These are phyloP conservation scores for Saccopteryx bilineata DNA, from an alignment of 2,113 vertebrate genomes.

Conservation along the genomic window DNA sequence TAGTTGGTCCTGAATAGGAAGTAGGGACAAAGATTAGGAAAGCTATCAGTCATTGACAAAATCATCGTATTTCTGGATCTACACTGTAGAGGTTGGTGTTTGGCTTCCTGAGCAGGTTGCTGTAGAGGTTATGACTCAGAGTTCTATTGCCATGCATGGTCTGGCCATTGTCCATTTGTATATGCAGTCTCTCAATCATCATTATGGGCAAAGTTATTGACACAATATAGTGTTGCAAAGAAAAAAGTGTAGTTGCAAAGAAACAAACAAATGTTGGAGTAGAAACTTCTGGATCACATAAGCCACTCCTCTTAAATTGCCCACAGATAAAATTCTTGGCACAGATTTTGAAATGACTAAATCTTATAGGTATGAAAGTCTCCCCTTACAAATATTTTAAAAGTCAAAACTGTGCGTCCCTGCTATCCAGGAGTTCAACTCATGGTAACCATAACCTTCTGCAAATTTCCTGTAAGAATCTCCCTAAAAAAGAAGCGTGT, in stretches of 20 bases:
- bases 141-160: background rate
- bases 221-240: background rate
- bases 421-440: background rate
- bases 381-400: conserved; percentile 18
- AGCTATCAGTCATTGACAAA: too few relatives aligned
- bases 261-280: background rate
- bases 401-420: background rate
- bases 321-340: background rate
- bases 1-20: background rate
- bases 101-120: background rate
- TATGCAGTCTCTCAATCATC: background rate
- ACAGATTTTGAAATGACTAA: background rate
- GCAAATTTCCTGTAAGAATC: background rate
- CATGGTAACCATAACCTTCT: background rate
- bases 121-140: background rate
- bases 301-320: background rate
- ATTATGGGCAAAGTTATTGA: background rate
- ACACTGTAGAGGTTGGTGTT: background rate
- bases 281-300: background rate
- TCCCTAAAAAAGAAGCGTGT: background rate
- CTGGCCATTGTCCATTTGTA: background rate
- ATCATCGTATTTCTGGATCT: background rate
- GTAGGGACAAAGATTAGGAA: background rate
- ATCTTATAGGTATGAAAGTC: background rate
- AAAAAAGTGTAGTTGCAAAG: background rate